Evolutionary conservation across 2,113 vertebrate species (phyloP).

Genomic region (Cyphomyrus discorhynchus): DNA sequence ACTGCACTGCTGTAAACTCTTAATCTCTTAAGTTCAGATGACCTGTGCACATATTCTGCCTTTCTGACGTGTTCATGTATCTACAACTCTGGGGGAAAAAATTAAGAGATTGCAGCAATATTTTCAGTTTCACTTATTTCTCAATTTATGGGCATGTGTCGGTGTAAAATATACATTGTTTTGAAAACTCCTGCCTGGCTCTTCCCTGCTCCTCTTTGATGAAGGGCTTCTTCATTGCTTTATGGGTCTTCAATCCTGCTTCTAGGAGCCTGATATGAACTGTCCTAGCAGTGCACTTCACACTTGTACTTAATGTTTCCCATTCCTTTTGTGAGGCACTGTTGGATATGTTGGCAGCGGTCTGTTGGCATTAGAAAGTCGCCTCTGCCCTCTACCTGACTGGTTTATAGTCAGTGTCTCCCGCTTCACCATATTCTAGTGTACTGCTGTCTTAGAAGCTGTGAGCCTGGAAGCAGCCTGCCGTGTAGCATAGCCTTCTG

Average conservation of each 20-base stretch:
- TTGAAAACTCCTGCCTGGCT: background rate
- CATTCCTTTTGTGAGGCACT: background rate
- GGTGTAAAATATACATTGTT: background rate
- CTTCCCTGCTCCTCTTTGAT: background rate
- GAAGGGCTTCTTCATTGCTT: no score
- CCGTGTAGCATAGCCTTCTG: background rate
- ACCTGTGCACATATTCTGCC: background rate
- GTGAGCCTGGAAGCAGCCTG: background rate
- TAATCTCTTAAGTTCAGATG: background rate
- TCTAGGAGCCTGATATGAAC: no score
- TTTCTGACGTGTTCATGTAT: background rate
- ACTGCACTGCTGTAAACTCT: background rate
- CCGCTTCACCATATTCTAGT: background rate
- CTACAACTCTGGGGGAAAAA: background rate
- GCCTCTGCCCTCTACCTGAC: background rate
- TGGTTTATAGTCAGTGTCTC: background rate
- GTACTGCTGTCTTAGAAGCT: background rate
- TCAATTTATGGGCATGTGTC: background rate
- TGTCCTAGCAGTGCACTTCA: no score
- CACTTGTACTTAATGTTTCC: no score
- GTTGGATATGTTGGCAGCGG: background rate
- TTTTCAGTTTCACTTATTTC: background rate
- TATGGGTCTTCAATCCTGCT: no score
- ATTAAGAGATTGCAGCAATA: background rate
- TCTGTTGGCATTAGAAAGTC: background rate